phyloP scores from a whole-genome alignment of 2,113 vertebrate genomes.

The Choloepus hoffmanni region DNA sequence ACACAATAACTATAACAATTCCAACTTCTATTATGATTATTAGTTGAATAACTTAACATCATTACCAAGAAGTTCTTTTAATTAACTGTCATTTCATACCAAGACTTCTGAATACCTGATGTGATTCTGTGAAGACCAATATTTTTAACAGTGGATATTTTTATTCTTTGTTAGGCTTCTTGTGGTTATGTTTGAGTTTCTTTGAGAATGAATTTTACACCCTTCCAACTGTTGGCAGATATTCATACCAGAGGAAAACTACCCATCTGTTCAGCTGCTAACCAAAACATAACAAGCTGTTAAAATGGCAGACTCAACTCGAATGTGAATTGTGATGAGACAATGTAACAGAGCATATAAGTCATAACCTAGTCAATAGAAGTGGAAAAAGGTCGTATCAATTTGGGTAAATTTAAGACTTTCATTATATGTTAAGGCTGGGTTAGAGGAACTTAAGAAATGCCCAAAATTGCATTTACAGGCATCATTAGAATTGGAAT shows the following conservation, averaged over 20 bases:
- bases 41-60: neutral
- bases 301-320: slow-evolving; percentile 65
- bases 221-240: slow-evolving; percentile 82
- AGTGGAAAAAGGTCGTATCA: neutral
- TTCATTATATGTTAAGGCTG: neutral
- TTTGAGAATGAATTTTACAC: slow-evolving; percentile 77
- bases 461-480: neutral
- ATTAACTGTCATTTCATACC: neutral
- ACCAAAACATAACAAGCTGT: slow-evolving; percentile 61
- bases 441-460: neutral
- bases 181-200: slow-evolving; percentile 77
- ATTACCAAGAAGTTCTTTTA: neutral
- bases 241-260: slow-evolving; percentile 69
- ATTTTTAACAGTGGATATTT: slow-evolving; percentile 56
- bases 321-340: slow-evolving; percentile 9
- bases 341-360: neutral
- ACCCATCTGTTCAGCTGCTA: slow-evolving; percentile 78
- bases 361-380: neutral
- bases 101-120: neutral
- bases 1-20: neutral
- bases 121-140: neutral
- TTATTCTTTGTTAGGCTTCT: slow-evolving; percentile 62
- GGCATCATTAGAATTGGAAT: neutral
- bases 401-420: slow-evolving; percentile 2
- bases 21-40: neutral